Evolutionary conservation across 1,140 invertebrate genomes (phyloP), one percentile per base, ranked within the genome.

Genomic region (Heliconius hewitsoni): DNA sequence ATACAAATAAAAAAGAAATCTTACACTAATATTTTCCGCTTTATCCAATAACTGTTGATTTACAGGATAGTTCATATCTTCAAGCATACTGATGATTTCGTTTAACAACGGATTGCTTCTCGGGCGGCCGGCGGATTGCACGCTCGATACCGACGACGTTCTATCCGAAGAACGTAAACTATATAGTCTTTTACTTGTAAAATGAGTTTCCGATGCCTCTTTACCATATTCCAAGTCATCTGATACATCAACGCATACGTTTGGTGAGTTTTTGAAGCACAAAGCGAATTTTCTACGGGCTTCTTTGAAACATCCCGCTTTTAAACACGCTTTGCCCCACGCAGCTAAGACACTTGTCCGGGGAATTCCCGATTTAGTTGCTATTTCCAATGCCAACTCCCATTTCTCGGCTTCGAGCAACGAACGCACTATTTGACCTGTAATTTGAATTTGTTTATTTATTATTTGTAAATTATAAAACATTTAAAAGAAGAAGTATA

Each of bases 281-380:
- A 95, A 87, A 16, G 95, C 92, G 85, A 96, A 96, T 86, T 97
- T 97, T 57, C 96, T 96, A 42, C 97, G 94, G 1, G 98, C 98
- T 84, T 95, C 96, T 77, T 95, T 95, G 89, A 96, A 97, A 85
- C 97, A 96, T 1, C 98, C 97, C 3, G 97, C 96, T 82, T 96
- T 96, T 1, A 98, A 92, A 86, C 97, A 98, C 60, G 97, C 96
- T 88, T 98, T 96, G 1, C 98, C 98, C 97, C 98, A 98, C 0
- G 97, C 97, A 3, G 97, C 97, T 96, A 98, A 97, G 0, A 98
- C 97, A 30, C 97, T 97, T 73, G 95, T 95, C 39, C 96, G 96
- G 27, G 98, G 96, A 39, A 98, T 91, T 4, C 98, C 98, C 80
- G 96, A 97, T 93, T 98, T 98, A 0, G 98, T 97, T 3, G 98